Evolutionary conservation across 2,797 vertebrate genomes (phyloP), one percentile per base, ranked within the genome.

Genomic region (Okamejei kenojei): DNA sequence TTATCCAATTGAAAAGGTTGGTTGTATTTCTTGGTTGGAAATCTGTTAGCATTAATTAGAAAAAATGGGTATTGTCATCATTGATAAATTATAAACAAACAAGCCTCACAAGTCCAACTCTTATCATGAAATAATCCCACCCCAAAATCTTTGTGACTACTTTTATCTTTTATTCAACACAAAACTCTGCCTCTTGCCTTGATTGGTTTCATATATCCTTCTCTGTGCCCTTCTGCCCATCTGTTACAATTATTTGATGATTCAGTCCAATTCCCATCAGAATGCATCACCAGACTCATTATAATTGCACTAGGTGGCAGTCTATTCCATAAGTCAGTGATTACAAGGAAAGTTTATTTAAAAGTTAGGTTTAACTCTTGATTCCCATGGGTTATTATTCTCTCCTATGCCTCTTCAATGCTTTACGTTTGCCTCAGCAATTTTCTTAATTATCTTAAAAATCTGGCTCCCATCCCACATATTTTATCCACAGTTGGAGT

Each of bases 271-370:
- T 71, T 90, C 86, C 86, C 63, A 29, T 61, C 32, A n/a, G 82
- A 88, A 63, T 63, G 61, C 15, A 73, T 45, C 68, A 74, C 45
- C 35, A 45, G 65, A 45, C 11, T 91, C 35, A 45, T 35, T 45
- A 91, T 91, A 63, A 17, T 74, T 91, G 71, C 32, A 91, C 38
- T 91, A 91, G 90, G 71, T 91, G 71, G 71, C 90, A 91, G 65
- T 74, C 71, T 91, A 91, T 91, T 91, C 71, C 38, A 74, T 73
- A 58, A 84, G 29, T 26, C 82, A 86, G 58, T 15, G 32, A 73
- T 17, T 45, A 71, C 19, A 23, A 5, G 38, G 35, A 73, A 71
- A 73, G 32, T 26, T 54, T 71, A 38, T 54, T 45, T 73, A 73
- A 90, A 91, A 32, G 63, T 74, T 26, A 29, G 38, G 68, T 91